Evolutionary conservation across 2,888 invertebrate genomes (phyloP).

Genomic region (Drosophila quinaria): DNA sequence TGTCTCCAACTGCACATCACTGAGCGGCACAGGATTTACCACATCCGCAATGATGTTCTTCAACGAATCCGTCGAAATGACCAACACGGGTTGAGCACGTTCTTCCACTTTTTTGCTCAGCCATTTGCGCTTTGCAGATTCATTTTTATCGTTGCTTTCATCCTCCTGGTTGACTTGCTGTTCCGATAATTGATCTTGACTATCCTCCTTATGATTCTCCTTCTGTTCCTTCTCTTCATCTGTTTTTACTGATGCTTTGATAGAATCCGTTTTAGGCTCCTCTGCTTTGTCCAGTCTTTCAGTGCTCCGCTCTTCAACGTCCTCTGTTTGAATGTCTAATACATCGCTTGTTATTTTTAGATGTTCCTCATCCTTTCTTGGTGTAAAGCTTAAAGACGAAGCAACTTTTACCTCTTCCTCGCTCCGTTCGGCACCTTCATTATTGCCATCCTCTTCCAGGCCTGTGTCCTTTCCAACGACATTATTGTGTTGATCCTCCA

Average conservation of each 20-base stretch:
- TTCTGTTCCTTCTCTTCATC: constrained; percentile 54
- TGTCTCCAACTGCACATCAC: constrained; percentile 86
- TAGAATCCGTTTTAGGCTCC: constrained; percentile 25
- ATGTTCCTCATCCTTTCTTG: constrained; percentile 71
- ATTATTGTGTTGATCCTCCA: constrained; percentile 27
- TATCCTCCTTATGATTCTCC: constrained; percentile 56
- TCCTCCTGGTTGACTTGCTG: constrained; percentile 11
- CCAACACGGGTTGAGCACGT: constrained; percentile 88
- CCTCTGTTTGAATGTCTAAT: constrained; percentile 73
- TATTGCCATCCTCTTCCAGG: constrained; percentile 16
- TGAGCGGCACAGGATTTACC: constrained; percentile 88
- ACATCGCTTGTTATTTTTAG: constrained; percentile 79
- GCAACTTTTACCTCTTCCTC: constrained; percentile 71
- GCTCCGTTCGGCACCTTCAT: constrained; percentile 23
- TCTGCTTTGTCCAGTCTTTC: constrained; percentile 31
- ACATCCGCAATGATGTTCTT: constrained; percentile 89
- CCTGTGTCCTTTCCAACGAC: constrained; percentile 19
- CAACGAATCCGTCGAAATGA: constrained; percentile 91
- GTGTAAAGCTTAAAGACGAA: constrained; percentile 71
- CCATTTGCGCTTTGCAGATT: constrained; percentile 83
- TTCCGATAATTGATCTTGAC: constrained; percentile 15
- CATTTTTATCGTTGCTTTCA: constrained; percentile 43
- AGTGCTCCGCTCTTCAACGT: constrained; percentile 56
- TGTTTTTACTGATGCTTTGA: constrained; percentile 21
- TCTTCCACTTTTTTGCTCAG: constrained; percentile 85